Conservation (phyloP, 2,797 vertebrate genomes). For the Phylloscopus collybita region DNA sequence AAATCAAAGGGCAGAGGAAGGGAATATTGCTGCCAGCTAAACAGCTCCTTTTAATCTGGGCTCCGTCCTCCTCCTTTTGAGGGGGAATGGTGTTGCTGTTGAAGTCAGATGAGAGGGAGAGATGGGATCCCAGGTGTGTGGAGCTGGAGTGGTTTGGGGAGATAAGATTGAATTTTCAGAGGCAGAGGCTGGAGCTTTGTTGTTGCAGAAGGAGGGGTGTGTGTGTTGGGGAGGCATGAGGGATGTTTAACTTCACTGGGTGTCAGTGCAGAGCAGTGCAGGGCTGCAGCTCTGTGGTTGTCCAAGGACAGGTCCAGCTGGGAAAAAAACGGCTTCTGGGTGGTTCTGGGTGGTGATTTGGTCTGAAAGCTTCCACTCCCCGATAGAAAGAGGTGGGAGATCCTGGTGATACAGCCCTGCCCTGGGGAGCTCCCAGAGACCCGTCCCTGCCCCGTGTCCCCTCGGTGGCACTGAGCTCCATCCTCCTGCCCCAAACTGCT, state of each 20-base stretch:
- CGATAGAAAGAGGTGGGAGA: neutral
- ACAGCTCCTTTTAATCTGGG: constrained; percentile 34
- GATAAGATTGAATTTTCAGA: constrained; percentile 60
- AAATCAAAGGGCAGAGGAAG: constrained; percentile 47
- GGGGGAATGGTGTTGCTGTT: constrained; percentile 15
- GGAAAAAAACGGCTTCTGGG: neutral
- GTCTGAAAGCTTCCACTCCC: neutral
- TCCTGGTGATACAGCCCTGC: rapidly evolving
- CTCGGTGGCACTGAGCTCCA: neutral
- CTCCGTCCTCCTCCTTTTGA: constrained; percentile 4
- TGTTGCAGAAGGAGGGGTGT: neutral
- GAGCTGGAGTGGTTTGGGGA: constrained; percentile 32
- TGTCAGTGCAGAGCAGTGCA: rapidly evolving
- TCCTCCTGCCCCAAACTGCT: neutral
- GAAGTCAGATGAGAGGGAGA: constrained; percentile 58
- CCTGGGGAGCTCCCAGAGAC: neutral
- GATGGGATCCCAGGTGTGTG: constrained; percentile 11
- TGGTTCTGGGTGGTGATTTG: neutral
- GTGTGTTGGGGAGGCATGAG: neutral
- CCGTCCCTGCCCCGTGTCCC: neutral
- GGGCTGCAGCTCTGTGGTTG: neutral
- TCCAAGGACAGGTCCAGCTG: neutral
- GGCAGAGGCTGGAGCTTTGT: constrained; percentile 30
- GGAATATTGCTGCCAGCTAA: constrained; percentile 35
- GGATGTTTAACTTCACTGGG: rapidly evolving